Evolutionary conservation across 2,113 vertebrate species (phyloP), one percentile per base, ranked within the genome.

Genomic region (Psittacula cyanocephala): DNA sequence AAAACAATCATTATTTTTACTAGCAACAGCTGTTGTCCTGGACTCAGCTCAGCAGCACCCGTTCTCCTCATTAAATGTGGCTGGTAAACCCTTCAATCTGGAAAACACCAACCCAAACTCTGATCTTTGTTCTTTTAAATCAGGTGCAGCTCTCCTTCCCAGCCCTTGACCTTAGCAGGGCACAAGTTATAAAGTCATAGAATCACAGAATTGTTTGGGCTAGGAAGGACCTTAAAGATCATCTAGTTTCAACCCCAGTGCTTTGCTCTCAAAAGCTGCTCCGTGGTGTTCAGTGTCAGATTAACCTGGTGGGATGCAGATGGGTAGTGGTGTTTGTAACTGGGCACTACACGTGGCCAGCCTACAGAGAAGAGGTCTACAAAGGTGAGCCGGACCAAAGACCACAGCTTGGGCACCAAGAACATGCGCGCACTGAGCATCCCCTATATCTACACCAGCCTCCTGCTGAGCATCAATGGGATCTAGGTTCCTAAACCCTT

Each of bases 1-100:
- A 95, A 88, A 84, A 31, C 33, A 60, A 46, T 13, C 25, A 77
- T 65, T 88, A 82, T 13, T 94, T 96, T 94, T 86, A 80, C 94
- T 59, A 90, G 75, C 46, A 89, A 6, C 93, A 95, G 93, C 93
- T 95, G 89, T 28, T 89, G 67, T 60, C 57, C 57, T 72, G 78
- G 74, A 43, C 57, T 75, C 33, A 5, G 74, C 57, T 75, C 63
- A 65, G 84, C 81, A 91, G 86, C 67, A 53, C 49, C 67, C 59
- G 0, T 18, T 67, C 74, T 64, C 49, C 74, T 85, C 50, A 7
- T 77, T 11, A 62, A 37, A 80, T 33, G 59, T 29, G 85, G 44
- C 70, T 49, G 33, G 16, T 49, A 64, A 65, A 5, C 60, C 41
- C 52, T 86, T 81, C 44, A 18, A 7, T 20, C 22, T 63, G 52